Percentiles rank a stretch among this genome's conserved stretches.
Conservation (phyloP, 2,113 vertebrate genomes). For the Scophthalmus maximus region DNA sequence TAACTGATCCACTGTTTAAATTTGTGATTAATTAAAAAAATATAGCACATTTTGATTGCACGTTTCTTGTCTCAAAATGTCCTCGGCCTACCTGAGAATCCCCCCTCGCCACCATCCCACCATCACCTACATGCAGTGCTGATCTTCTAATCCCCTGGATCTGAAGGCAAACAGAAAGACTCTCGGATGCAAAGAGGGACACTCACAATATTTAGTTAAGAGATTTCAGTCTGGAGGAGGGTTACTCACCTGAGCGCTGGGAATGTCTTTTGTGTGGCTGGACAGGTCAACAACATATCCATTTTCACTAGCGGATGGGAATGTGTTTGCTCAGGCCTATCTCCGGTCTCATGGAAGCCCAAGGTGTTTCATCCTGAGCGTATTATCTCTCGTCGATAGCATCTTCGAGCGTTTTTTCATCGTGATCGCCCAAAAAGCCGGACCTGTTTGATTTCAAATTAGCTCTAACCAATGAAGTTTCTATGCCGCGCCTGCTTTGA, state of each 20-base stretch:
- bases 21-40: background rate
- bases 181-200: conserved; percentile 82
- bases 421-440: background rate
- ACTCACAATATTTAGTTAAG: conserved; percentile 88
- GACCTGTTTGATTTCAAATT: conserved; percentile 4
- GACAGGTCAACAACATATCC: conserved; percentile 79
- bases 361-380: conserved; percentile 52
- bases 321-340: conserved; percentile 77
- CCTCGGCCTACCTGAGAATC: conserved; percentile 16
- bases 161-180: conserved; percentile 80
- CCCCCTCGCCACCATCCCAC: background rate
- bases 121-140: conserved; percentile 42
- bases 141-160: conserved; percentile 78
- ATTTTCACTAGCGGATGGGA: conserved; percentile 81
- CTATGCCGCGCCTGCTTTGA: background rate
- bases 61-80: background rate
- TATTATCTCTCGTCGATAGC: conserved; percentile 52
- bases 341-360: conserved; percentile 61
- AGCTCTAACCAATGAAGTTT: background rate
- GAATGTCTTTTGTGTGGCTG: conserved; percentile 73
- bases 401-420: conserved; percentile 29
- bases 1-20: background rate
- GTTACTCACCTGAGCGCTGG: conserved; percentile 84
- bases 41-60: background rate
- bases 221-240: conserved; percentile 85